These are phyloP conservation scores for Cavia porcellus DNA, from an alignment of 2,113 vertebrate species.

Conservation along the genomic window DNA sequence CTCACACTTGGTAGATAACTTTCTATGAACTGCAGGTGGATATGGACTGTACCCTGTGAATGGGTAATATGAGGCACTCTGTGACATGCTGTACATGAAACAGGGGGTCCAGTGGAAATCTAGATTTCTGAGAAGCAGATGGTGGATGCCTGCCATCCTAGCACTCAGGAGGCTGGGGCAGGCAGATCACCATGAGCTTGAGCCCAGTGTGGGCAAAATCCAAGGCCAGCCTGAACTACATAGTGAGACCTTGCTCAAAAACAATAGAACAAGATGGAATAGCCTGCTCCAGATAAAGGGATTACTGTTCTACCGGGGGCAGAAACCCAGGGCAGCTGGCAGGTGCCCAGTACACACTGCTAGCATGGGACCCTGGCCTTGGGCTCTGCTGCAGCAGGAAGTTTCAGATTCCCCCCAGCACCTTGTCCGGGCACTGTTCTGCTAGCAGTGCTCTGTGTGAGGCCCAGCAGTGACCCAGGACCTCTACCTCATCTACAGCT, in stretches of 20 bases:
- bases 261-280: not conserved
- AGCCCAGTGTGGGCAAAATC: not conserved
- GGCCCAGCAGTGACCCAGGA: not conserved
- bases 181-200: not conserved
- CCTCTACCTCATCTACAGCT: not conserved
- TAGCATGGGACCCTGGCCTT: not conserved
- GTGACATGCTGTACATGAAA: not conserved
- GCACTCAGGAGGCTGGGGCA: not conserved
- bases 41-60: not conserved
- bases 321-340: not conserved
- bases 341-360: not conserved
- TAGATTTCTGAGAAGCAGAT: not conserved
- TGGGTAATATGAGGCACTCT: not conserved
- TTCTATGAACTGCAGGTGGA: not conserved
- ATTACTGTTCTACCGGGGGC: not conserved
- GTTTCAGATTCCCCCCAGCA: not conserved
- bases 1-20: not conserved
- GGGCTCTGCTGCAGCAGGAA: not conserved
- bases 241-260: not conserved
- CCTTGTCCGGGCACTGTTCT: not conserved
- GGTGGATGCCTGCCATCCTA: not conserved
- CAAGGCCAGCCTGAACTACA: not conserved
- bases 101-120: not conserved
- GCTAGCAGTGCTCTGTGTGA: not conserved
- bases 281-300: not conserved